phyloP scores from a whole-genome alignment of 2,113 vertebrate species.

The Dinomys branickii region DNA sequence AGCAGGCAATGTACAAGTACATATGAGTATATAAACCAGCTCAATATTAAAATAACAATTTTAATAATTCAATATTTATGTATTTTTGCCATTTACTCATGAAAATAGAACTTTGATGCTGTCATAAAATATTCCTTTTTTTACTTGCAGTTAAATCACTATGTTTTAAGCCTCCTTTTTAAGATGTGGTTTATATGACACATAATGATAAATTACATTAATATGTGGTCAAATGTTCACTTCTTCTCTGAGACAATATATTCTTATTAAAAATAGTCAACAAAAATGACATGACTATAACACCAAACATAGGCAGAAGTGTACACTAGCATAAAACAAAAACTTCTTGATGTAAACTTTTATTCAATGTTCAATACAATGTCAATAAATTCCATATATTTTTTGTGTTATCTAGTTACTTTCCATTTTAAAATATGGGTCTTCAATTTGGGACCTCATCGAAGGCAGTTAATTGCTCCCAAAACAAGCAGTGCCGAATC shows the following conservation, averaged over 20 bases:
- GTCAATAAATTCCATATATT: conserved; percentile 13
- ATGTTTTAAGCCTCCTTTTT: conserved; percentile 68
- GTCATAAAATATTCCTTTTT: conserved; percentile 57
- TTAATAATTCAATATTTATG: conserved; percentile 58
- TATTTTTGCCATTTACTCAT: conserved; percentile 52
- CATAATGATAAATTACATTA: conserved; percentile 76
- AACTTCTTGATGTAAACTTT: conserved; percentile 34
- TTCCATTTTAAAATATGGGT: conserved; percentile 11
- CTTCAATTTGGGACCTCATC: background rate
- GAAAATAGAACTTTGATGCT: conserved; percentile 55
- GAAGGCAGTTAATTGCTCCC: conserved; percentile 7
- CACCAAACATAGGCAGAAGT: background rate
- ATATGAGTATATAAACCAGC: conserved; percentile 32
- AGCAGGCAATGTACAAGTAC: conserved; percentile 17
- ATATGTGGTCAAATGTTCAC: conserved; percentile 43
- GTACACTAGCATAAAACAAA: conserved; percentile 3
- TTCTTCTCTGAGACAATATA: conserved; percentile 59
- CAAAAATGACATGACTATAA: conserved; percentile 56
- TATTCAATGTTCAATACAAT: background rate
- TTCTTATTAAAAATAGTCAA: conserved; percentile 66
- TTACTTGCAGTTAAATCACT: conserved; percentile 68
- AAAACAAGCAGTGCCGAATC: background rate
- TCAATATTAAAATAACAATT: conserved; percentile 62
- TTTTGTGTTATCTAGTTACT: conserved; percentile 26
- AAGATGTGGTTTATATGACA: conserved; percentile 63